phyloP scores from a whole-genome alignment of 2,888 invertebrate genomes.

The Listrodromus nycthemerus region DNA sequence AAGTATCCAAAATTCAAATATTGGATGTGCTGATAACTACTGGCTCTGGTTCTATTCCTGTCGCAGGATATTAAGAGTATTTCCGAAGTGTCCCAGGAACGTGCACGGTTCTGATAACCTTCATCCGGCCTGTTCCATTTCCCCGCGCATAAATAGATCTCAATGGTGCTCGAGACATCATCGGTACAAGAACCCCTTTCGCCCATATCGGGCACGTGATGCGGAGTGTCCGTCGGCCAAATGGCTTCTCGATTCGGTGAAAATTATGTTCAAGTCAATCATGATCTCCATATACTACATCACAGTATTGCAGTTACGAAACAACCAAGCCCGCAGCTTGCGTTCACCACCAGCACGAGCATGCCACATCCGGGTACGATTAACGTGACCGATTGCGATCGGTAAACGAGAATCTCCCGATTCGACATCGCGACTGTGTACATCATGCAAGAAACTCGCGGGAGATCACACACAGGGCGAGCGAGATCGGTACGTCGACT shows the following conservation, averaged over 20 bases:
- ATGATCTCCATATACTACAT: not conserved
- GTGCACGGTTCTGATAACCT: slow-evolving; percentile 53
- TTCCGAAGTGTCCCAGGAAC: slow-evolving; percentile 16
- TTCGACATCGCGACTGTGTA: slow-evolving; percentile 20
- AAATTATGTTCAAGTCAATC: slow-evolving; percentile 13
- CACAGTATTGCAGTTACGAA: not conserved
- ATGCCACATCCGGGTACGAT: slow-evolving; percentile 14
- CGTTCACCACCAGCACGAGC: slow-evolving; percentile 11
- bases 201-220: slow-evolving; percentile 41
- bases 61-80: not conserved
- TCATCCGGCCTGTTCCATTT: slow-evolving; percentile 49
- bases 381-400: slow-evolving; percentile 19
- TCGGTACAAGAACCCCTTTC: slow-evolving; percentile 51
- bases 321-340: not conserved
- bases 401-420: not conserved
- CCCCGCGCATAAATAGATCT: slow-evolving; percentile 57
- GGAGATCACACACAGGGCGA: slow-evolving; percentile 43
- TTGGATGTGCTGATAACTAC: not conserved
- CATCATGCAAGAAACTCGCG: slow-evolving; percentile 29
- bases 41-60: slow-evolving; percentile 17
- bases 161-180: slow-evolving; percentile 61
- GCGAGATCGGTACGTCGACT: slow-evolving; percentile 63
- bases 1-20: not conserved
- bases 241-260: slow-evolving; percentile 17
- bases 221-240: slow-evolving; percentile 49